Conservation (phyloP, 2,888 invertebrate species). For the Drosophila parthenogenetica region DNA sequence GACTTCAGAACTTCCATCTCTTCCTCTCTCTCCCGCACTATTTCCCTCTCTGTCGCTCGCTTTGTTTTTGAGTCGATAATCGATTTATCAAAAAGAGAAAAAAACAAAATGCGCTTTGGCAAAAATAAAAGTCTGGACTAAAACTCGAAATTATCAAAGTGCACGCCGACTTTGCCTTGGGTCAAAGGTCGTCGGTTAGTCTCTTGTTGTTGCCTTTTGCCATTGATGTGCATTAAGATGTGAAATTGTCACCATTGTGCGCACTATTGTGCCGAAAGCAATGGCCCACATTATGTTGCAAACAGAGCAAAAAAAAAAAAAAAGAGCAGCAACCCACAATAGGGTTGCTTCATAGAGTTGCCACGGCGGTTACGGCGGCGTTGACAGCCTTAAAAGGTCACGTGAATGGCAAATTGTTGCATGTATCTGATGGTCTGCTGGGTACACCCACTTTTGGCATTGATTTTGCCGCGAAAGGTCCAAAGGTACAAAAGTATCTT, state of each 20-base stretch:
- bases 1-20: not conserved
- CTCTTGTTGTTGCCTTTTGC: conserved; percentile 40
- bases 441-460: conserved; percentile 67
- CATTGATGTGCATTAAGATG: conserved; percentile 82
- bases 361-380: conserved; percentile 49
- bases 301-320: conserved; percentile 36
- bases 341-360: conserved; percentile 5
- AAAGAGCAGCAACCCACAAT: conserved; percentile 55
- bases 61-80: conserved; percentile 76
- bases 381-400: conserved; percentile 75
- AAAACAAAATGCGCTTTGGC: conserved; percentile 66
- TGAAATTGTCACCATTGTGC: conserved; percentile 82
- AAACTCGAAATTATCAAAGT: conserved; percentile 41
- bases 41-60: conserved; percentile 40
- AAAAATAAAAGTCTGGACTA: conserved; percentile 37
- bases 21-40: not conserved
- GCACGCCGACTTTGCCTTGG: conserved; percentile 37
- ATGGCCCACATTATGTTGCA: conserved; percentile 54
- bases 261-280: conserved; percentile 53
- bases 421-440: conserved; percentile 44
- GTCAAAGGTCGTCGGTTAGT: conserved; percentile 63
- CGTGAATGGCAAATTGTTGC: conserved; percentile 21
- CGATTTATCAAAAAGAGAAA: conserved; percentile 78
- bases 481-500: conserved; percentile 5
- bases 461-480: conserved; percentile 8